Percentiles rank a stretch among this genome's conserved stretches.
These are phyloP conservation scores for Lepus timidus DNA, from an alignment of 2,113 vertebrate genomes.

Conservation along the genomic window DNA sequence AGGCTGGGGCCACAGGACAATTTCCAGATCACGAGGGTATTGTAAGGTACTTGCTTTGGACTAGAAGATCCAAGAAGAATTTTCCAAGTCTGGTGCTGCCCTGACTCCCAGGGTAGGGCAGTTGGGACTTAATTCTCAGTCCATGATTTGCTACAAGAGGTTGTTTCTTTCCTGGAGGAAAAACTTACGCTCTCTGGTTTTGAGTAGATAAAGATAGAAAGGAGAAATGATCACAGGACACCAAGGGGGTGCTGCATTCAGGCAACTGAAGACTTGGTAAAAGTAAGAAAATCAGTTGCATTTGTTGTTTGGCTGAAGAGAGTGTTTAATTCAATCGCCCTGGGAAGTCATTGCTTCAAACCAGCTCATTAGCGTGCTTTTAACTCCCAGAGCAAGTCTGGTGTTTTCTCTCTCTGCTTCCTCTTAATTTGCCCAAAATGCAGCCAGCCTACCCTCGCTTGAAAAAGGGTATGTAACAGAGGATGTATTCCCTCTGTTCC, in stretches of 20 bases:
- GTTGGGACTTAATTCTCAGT: background rate
- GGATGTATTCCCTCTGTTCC: background rate
- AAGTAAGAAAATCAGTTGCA: slow-evolving; percentile 9
- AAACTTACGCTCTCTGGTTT: slow-evolving; percentile 1
- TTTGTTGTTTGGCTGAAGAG: slow-evolving; percentile 18
- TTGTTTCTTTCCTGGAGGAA: slow-evolving; percentile 22
- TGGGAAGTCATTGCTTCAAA: background rate
- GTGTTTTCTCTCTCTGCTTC: background rate
- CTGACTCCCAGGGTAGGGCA: background rate
- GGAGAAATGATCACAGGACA: background rate
- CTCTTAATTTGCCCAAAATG: slow-evolving; percentile 15
- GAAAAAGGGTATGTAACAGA: background rate
- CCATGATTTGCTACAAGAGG: background rate
- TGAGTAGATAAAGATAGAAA: background rate
- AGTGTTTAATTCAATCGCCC: slow-evolving; percentile 27
- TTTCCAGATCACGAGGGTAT: background rate
- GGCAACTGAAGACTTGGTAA: background rate
- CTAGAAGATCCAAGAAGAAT: background rate
- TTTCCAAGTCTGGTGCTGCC: background rate
- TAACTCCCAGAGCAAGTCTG: background rate
- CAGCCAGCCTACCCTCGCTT: background rate
- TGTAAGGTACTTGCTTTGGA: background rate
- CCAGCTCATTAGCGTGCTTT: background rate
- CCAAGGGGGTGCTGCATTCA: slow-evolving; percentile 10
- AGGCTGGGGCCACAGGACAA: background rate